Percentiles rank a stretch among this genome's conserved stretches.
Conservation (phyloP, 1,140 invertebrate genomes). For the Bombus waltoni region DNA sequence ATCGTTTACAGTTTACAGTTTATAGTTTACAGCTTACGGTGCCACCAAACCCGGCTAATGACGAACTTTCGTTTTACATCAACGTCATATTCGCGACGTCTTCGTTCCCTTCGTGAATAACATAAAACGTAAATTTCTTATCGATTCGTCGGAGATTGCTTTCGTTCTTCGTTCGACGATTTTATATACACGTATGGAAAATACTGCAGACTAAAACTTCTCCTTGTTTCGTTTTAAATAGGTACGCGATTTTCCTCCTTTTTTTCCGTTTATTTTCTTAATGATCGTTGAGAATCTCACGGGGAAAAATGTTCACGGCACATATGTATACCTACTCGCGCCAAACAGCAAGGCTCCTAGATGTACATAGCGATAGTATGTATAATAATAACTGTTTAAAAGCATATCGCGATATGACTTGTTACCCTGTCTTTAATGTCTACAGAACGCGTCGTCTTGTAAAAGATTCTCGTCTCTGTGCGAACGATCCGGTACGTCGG, state of each 20-base stretch:
- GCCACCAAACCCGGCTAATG: neutral
- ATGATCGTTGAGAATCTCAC: neutral
- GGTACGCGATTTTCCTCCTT: neutral
- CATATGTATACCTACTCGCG: conserved; percentile 43
- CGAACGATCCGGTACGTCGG: neutral
- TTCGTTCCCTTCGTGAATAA: neutral
- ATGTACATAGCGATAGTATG: conserved; percentile 47
- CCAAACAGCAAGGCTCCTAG: conserved; percentile 64
- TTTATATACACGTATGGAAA: conserved; percentile 36
- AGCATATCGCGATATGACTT: conserved; percentile 77
- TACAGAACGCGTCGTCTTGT: conserved; percentile 67
- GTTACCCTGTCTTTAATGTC: conserved; percentile 78
- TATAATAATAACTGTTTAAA: conserved; percentile 65
- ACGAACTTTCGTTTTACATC: neutral
- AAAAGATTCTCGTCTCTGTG: conserved; percentile 29
- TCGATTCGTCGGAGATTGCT: conserved; percentile 9
- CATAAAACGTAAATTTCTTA: neutral
- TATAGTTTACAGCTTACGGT: too few species aligned
- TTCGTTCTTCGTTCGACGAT: neutral
- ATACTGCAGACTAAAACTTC: conserved; percentile 5
- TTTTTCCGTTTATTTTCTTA: neutral
- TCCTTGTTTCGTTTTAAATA: conserved; percentile 13
- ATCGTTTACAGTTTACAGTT: neutral
- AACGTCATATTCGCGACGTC: neutral
- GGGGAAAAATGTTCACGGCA: conserved; percentile 33